Conservation (phyloP, 1,140 invertebrate genomes). For the Nymphalis io region DNA sequence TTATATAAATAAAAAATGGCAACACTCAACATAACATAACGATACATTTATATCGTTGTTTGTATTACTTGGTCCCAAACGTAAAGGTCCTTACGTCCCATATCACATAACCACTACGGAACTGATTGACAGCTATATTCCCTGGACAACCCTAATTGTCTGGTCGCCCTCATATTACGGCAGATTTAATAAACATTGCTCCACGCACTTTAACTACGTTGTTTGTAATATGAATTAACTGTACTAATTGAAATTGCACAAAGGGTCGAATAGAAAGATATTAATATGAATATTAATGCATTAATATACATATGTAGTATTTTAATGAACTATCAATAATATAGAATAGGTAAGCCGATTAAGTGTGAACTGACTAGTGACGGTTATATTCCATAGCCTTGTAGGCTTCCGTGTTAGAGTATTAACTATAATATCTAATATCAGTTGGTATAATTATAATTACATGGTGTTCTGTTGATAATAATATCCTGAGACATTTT, state of each 20-base stretch:
- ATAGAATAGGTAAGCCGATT: slow-evolving; percentile 30
- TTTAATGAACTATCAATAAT: neutral
- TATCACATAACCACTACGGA: slow-evolving; percentile 54
- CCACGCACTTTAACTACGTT: slow-evolving; percentile 57
- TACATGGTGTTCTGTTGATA: neutral
- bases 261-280: slow-evolving; percentile 24
- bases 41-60: neutral
- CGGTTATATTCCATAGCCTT: slow-evolving; percentile 16
- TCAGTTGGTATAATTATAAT: slow-evolving; percentile 5
- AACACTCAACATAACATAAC: neutral
- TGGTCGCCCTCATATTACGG: slow-evolving; percentile 61
- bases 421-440: slow-evolving; percentile 6
- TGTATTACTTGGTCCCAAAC: neutral
- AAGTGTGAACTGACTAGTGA: slow-evolving; percentile 24
- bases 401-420: slow-evolving; percentile 21
- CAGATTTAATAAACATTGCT: slow-evolving; percentile 71
- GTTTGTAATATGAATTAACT: slow-evolving; percentile 59
- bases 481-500: too few relatives aligned
- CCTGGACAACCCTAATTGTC: slow-evolving; percentile 67
- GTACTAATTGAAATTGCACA: slow-evolving; percentile 60
- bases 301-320: neutral
- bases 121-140: slow-evolving; percentile 69
- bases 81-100: slow-evolving; percentile 49
- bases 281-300: slow-evolving; percentile 1
- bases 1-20: neutral